A percentile compares a stretch with the other conserved stretches of the same genome.
These are phyloP conservation scores for Sinosuthora webbiana DNA, from an alignment of 2,113 vertebrate species.

Conservation along the genomic window DNA sequence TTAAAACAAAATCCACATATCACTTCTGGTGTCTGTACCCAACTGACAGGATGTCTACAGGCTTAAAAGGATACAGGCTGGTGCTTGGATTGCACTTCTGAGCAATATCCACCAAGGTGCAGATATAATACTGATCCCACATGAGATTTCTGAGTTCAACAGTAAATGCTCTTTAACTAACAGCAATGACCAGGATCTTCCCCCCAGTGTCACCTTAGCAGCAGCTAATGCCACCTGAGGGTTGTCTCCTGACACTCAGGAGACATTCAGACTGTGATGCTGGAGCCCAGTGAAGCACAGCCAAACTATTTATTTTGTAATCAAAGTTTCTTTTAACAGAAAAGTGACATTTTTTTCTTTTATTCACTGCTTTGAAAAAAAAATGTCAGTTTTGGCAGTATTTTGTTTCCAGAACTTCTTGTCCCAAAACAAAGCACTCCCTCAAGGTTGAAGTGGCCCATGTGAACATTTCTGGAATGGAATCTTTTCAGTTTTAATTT, in stretches of 20 bases:
- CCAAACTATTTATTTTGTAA: neutral
- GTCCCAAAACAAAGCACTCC: slow-evolving; percentile 55
- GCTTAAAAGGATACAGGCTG: neutral
- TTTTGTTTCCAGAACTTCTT: slow-evolving; percentile 35
- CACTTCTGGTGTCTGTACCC: neutral
- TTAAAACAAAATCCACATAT: neutral
- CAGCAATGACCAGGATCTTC: neutral
- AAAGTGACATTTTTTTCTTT: neutral
- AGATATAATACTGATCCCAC: neutral
- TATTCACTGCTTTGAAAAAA: neutral
- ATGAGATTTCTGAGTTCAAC: neutral
- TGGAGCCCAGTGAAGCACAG: neutral
- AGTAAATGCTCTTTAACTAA: neutral
- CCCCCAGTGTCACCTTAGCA: neutral
- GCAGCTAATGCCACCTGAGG: neutral
- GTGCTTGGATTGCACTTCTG: neutral
- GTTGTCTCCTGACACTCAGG: neutral
- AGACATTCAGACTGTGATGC: neutral
- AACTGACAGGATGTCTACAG: neutral
- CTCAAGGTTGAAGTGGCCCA: slow-evolving; percentile 44
- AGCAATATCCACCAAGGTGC: neutral
- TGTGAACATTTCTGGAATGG: neutral
- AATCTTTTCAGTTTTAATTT: slow-evolving; percentile 45
- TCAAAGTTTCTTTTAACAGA: neutral
- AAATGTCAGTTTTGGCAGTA: neutral